These are phyloP conservation scores for Ligdia adustata DNA, from an alignment of 2,888 invertebrate species.

Conservation along the genomic window DNA sequence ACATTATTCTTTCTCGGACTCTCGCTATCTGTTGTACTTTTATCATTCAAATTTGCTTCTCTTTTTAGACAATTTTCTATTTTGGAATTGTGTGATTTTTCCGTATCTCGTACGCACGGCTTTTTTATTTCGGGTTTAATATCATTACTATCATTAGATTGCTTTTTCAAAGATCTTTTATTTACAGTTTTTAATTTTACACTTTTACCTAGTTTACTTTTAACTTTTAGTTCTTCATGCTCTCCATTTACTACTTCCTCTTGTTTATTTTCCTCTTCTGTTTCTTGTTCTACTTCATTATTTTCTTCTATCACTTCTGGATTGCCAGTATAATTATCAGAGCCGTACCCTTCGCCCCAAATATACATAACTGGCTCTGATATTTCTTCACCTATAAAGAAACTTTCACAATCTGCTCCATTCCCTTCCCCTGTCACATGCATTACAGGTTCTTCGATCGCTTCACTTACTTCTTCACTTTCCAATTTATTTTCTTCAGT, in stretches of 20 bases:
- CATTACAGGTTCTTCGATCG: slow-evolving; percentile 90
- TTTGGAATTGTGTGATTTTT: slow-evolving; percentile 62
- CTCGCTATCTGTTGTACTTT: slow-evolving; percentile 60
- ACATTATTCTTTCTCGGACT: slow-evolving; percentile 60
- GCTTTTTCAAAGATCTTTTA: slow-evolving; percentile 71
- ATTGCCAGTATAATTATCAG: slow-evolving; percentile 90
- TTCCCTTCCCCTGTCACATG: slow-evolving; percentile 88
- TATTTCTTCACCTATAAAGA: slow-evolving; percentile 86
- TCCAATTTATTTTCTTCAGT: slow-evolving; percentile 20
- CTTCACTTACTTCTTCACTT: slow-evolving; percentile 78
- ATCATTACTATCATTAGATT: slow-evolving; percentile 65
- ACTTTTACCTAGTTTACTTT: slow-evolving; percentile 59
- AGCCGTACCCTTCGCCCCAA: slow-evolving; percentile 89
- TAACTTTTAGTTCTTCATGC: slow-evolving; percentile 60
- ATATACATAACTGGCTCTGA: slow-evolving; percentile 89
- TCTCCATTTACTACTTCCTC: slow-evolving; percentile 73
- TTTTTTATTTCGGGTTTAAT: slow-evolving; percentile 71
- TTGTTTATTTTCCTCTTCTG: slow-evolving; percentile 60
- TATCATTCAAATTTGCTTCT: slow-evolving; percentile 62
- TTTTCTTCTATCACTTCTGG: slow-evolving; percentile 66
- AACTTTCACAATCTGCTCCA: slow-evolving; percentile 86
- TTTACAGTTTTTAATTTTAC: slow-evolving; percentile 63
- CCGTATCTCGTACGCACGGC: slow-evolving; percentile 67
- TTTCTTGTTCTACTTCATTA: slow-evolving; percentile 51
- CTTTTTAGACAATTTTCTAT: slow-evolving; percentile 57